Evolutionary conservation across 2,797 vertebrate genomes (phyloP).

Genomic region (Triplophysa yarkandensis): DNA sequence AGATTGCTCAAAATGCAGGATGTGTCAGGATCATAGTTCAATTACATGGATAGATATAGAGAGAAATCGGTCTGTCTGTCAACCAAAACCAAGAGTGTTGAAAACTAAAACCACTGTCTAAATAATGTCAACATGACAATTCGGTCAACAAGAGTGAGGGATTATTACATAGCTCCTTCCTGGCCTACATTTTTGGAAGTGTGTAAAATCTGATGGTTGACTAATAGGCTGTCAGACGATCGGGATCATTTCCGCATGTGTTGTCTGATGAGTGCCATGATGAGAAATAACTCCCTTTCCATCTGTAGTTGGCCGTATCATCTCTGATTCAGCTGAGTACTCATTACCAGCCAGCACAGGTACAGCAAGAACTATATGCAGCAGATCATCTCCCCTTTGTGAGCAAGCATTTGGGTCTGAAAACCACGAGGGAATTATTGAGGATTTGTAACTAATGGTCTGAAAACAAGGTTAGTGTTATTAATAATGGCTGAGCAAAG

Average conservation of each 20-base stretch:
- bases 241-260: slow-evolving; percentile 21
- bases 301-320: slow-evolving; percentile 24
- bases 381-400: slow-evolving; percentile 28
- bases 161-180: slow-evolving; percentile 3
- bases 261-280: slow-evolving; percentile 35
- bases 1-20: slow-evolving; percentile 15
- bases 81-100: slow-evolving; percentile 8
- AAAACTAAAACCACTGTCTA: slow-evolving; percentile 5
- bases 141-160: slow-evolving; percentile 14
- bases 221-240: slow-evolving; percentile 46
- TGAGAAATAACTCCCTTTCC: slow-evolving; percentile 27
- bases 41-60: slow-evolving; percentile 35
- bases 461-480: background rate
- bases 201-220: slow-evolving; percentile 18
- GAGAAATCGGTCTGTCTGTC: background rate
- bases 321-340: slow-evolving; percentile 32
- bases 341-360: slow-evolving; percentile 23
- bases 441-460: background rate
- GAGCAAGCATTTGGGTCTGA: background rate
- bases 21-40: slow-evolving; percentile 20
- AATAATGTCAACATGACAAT: background rate
- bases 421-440: background rate
- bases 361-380: background rate
- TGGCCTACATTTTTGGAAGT: background rate
- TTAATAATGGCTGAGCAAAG: background rate